Evolutionary conservation across 2,113 vertebrate species (phyloP), one percentile per base, ranked within the genome.

Genomic region (Cygnus buccinator): DNA sequence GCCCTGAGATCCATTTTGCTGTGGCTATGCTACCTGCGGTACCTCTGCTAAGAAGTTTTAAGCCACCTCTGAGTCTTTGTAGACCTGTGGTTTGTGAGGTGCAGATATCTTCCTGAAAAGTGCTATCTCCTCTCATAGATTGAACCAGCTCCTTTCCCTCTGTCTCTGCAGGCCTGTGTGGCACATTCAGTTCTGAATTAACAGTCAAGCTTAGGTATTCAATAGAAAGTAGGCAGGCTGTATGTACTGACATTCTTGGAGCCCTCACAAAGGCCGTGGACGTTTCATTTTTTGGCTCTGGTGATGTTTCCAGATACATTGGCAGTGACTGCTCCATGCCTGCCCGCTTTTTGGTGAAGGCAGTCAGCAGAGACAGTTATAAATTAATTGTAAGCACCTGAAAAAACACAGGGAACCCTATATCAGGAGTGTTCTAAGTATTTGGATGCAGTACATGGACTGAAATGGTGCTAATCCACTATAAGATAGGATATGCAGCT

Each of bases 251-350:
- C 93, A 87, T 96, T 97, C 94, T 68, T 97, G 96, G 94, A 98
- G 39, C 18, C 63, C 63, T 95, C 93, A 95, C 93, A 97, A 98
- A 98, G 95, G 84, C 91, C 44, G 43, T 5, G 44, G 91, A 96
- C 54, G 54, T 72, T 96, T 87, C 61, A 93, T 93, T 98, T 97
- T 96, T 98, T 97, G 96, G 97, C 92, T 55, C 78, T 28, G 23
- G 74, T 77, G 48, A 65, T 39, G 55, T 66, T 96, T 94, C 94
- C 70, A 97, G 96, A 95, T 28, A 39, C 0, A 3, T 22, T 94
- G 93, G 94, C 93, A 95, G 90, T 76, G 95, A 90, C 76, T 75
- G 57, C 41, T 43, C 29, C 26, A 61, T 39, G 93, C 79, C 87
- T 83, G 90, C 80, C 73, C 81, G 65, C 77, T 95, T 95, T 92